Evolutionary conservation across 2,113 vertebrate genomes (phyloP), one percentile per base, ranked within the genome.

Genomic region (Spermophilus dauricus): DNA sequence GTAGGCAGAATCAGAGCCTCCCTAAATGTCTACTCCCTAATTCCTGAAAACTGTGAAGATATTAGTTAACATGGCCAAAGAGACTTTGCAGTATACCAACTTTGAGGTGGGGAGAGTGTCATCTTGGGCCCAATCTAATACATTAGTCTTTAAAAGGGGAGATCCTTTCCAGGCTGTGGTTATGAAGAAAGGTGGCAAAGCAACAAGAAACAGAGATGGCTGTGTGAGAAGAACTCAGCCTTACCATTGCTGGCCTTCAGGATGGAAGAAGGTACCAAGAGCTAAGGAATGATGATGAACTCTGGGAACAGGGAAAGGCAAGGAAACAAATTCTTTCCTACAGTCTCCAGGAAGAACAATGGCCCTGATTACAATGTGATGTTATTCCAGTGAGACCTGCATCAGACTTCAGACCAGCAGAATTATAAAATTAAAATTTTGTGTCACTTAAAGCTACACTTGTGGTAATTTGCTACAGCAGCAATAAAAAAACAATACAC

Each of bases 401-500:
- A n/a, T 37, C 39, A 61, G 20, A 84, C 18, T 67, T 84, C 42
- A 51, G 53, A 78, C 12, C 1, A 11, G 53, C 9, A 92, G 61
- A 96, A 58, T 45, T 75, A 45, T 37, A n/a, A 86, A 20, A 70
- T 53, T 48, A 58, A 78, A 89, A 53, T 37, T 26, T 3, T 81
- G 26, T 58, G 37, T 67, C 81, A n/a, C 80, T 94, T 87, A 76
- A 75, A 90, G 12, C 77, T 67, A 70, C 12, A 22, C 76, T 82
- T 90, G n/a, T 58, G 26, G 42, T 81, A 17, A 56, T 91, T 67
- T 72, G 17, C 78, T 89, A 78, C 2, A 78, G 2, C 30, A 30
- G 56, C 34, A 82, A 77, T 53, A 45, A 90, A 93, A 96, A 81
- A 53, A 1, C 34, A 80, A n/a, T 76, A n/a, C 17, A 94, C 22